These are phyloP conservation scores for Macrotrachela quadricornifera DNA, from an alignment of 1,140 invertebrate genomes.

Conservation along the genomic window DNA sequence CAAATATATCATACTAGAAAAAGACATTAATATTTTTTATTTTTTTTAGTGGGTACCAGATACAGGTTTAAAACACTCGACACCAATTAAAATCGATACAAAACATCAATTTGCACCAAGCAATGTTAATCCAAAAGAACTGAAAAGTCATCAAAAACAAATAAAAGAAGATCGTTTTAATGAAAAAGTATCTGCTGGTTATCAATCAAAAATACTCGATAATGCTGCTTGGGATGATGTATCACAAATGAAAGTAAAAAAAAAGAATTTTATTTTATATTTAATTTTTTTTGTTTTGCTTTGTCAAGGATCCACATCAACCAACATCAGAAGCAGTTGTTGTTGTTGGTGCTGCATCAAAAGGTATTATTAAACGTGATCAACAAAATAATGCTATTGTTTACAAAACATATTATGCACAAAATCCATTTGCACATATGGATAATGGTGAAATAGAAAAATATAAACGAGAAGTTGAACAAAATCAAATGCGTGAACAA, in stretches of 20 bases:
- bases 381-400: conserved; percentile 93
- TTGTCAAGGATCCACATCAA: neutral
- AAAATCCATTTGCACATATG: conserved; percentile 81
- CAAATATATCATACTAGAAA: too few relatives aligned
- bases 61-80: conserved; percentile 20
- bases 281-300: neutral
- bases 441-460: conserved; percentile 36
- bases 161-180: conserved; percentile 75
- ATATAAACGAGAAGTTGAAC: conserved; percentile 26
- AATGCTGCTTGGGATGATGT: conserved; percentile 88
- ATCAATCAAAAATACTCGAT: conserved; percentile 87
- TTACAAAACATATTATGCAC: conserved; percentile 83
- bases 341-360: conserved; percentile 72
- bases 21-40: too few relatives aligned
- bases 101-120: conserved; percentile 89
- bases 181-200: conserved; percentile 80
- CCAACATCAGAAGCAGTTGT: conserved; percentile 36
- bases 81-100: conserved; percentile 73
- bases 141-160: conserved; percentile 84
- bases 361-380: conserved; percentile 92
- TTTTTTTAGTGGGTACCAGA: too few relatives aligned
- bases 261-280: neutral
- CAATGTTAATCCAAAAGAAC: conserved; percentile 83
- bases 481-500: conserved; percentile 11
- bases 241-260: conserved; percentile 56